These are phyloP conservation scores for Trypoxylon attenuatum DNA, from an alignment of 2,888 invertebrate species.

Conservation along the genomic window DNA sequence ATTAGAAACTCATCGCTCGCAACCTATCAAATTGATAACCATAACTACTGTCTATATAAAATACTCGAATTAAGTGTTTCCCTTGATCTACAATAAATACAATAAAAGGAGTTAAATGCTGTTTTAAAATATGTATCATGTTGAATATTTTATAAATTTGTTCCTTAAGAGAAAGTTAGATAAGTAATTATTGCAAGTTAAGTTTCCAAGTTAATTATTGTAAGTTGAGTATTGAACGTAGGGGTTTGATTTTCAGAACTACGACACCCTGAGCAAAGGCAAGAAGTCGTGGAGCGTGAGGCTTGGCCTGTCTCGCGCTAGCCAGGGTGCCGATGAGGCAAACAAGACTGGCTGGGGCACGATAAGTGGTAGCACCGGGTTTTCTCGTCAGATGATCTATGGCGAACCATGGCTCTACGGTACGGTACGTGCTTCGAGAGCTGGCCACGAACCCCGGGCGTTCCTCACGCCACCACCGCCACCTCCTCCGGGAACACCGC, in stretches of 20 bases:
- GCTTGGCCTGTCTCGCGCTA: constrained; percentile 78
- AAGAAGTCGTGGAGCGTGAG: constrained; percentile 85
- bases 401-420: constrained; percentile 88
- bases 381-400: constrained; percentile 84
- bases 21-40: too few relatives aligned
- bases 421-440: constrained; percentile 79
- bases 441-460: constrained; percentile 72
- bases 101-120: too few relatives aligned
- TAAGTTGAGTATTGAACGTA: too few relatives aligned
- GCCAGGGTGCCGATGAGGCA: constrained; percentile 70
- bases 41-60: too few relatives aligned
- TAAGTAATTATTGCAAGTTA: too few relatives aligned
- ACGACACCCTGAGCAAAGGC: constrained; percentile 75
- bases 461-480: constrained; percentile 75
- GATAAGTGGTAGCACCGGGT: constrained; percentile 82
- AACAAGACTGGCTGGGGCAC: constrained; percentile 66
- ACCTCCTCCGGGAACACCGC: constrained; percentile 78
- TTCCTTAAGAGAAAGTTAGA: too few relatives aligned
- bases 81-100: too few relatives aligned
- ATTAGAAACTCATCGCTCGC: too few relatives aligned
- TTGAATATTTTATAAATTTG: too few relatives aligned
- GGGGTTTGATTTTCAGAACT: constrained; percentile 70
- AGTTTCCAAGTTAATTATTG: too few relatives aligned
- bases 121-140: too few relatives aligned
- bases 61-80: too few relatives aligned